Evolutionary conservation across 2,113 vertebrate species (phyloP).

Genomic region (Takifugu flavidus): DNA sequence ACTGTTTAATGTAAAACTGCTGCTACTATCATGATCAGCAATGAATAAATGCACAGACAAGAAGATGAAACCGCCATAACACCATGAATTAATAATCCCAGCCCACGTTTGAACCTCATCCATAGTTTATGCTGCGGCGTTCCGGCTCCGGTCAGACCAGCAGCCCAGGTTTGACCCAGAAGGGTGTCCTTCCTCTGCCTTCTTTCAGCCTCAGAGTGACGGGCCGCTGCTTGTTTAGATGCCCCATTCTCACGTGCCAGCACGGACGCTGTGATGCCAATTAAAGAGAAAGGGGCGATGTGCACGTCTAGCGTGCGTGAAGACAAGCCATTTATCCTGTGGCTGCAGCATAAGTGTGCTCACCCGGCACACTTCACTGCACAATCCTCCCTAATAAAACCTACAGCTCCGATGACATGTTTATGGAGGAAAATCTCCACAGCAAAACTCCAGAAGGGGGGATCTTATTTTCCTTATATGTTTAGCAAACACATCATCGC

Average conservation of each 20-base stretch:
- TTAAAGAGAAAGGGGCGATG: slow-evolving; percentile 53
- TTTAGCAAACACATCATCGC: slow-evolving; percentile 3
- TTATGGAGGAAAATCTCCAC: not conserved
- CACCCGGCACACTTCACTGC: slow-evolving; percentile 26
- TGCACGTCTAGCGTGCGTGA: slow-evolving; percentile 37
- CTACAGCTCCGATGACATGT: not conserved
- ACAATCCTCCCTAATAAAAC: slow-evolving; percentile 6
- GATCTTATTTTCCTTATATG: not conserved
- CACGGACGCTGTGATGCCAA: slow-evolving; percentile 41
- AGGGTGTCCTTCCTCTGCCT: slow-evolving; percentile 25
- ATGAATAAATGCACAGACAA: slow-evolving; percentile 20
- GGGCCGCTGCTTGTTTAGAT: slow-evolving; percentile 51
- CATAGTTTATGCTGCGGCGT: slow-evolving; percentile 16
- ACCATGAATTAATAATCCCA: slow-evolving; percentile 30
- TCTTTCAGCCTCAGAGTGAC: slow-evolving; percentile 42
- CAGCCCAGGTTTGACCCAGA: slow-evolving; percentile 17
- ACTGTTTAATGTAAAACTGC: not conserved
- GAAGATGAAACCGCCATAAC: slow-evolving; percentile 18
- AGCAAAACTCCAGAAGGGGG: not conserved
- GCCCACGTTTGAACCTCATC: slow-evolving; percentile 29
- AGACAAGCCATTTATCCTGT: slow-evolving; percentile 25
- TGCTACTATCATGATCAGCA: not conserved
- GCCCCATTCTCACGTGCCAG: slow-evolving; percentile 42
- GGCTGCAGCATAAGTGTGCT: slow-evolving; percentile 19
- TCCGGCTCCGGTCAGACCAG: slow-evolving; percentile 28